A percentile compares a stretch with the other conserved stretches of the same genome.
These are phyloP conservation scores for chimpanzee (Pan troglodytes) DNA, from an alignment of 2,113 vertebrate species.

Conservation along the genomic window DNA sequence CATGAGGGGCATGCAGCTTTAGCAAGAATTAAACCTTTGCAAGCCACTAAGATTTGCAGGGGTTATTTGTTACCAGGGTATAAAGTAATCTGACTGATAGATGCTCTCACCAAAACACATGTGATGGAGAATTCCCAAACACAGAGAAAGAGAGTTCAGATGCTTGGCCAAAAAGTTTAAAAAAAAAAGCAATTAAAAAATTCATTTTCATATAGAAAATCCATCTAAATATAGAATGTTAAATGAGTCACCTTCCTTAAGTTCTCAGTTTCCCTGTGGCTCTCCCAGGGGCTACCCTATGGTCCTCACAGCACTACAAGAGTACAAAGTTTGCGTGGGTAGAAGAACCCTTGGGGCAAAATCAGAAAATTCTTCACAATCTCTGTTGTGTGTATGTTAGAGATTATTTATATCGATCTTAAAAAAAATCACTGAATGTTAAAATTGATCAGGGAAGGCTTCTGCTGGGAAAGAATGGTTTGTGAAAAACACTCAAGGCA, in stretches of 20 bases:
- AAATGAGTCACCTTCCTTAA: neutral
- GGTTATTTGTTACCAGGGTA: neutral
- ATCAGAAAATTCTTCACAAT: conserved; percentile 58
- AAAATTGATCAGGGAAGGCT: conserved; percentile 66
- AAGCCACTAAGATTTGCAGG: neutral
- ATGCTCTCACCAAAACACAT: neutral
- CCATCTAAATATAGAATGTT: neutral
- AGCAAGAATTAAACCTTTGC: neutral
- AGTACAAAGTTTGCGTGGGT: neutral
- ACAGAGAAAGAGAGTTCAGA: neutral
- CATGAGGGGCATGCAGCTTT: too few relatives aligned
- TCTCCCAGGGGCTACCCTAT: neutral
- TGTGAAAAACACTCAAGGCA: conserved; percentile 54
- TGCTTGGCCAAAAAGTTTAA: neutral
- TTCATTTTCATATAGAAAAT: neutral
- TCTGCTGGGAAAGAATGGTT: conserved; percentile 58
- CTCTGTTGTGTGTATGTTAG: conserved; percentile 61
- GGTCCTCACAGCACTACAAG: neutral
- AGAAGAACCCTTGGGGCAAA: conserved; percentile 20
- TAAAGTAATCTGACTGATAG: neutral
- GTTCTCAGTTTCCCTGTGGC: neutral
- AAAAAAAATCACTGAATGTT: conserved; percentile 66
- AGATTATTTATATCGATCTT: conserved; percentile 76
- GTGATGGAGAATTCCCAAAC: neutral
- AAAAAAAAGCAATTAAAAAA: neutral